Base-by-base conservation (phyloP, 1,140 invertebrate species). In the Hestina assimilis region DNA sequence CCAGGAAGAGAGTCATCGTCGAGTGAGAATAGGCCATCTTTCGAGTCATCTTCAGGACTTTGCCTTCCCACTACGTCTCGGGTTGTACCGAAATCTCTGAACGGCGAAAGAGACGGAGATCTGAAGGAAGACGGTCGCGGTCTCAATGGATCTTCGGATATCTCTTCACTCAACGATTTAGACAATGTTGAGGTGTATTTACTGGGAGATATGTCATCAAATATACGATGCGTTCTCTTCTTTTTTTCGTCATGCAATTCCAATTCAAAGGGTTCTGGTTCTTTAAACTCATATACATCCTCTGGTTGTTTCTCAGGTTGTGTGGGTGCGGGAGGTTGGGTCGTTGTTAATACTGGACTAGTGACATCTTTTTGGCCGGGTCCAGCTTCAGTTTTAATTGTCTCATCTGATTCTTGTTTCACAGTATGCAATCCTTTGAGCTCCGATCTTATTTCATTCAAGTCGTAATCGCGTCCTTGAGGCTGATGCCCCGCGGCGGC, bases 251-350 rank as follows among this genome's bases (percentile, higher is more conserved):
- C 91, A 14, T 93, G 90, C 6, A 93, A 91, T 80, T 95, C 94
- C 64, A 95, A 93, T 78, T 96, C 94, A 70, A 96, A 96, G 0
- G 95, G 94, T 82, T 96, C 95, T 0, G 94, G 94, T 86, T 96
- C 95, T 82, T 96, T 96, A 69, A 96, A 96, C 79, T 96, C 95
- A 66, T 96, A 96, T 72, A 96, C 92, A 79, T 96, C 95, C 65
- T 94, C 93, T 4, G 91, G 89, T 57, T 85, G 78, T 60, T 89
- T 89, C 14, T 90, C 87, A 9, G 76, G 69, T 14, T 72, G 75
- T 12, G 75, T 57, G 0, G 72, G 69, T 52, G 88, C 85, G 1
- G 88, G 40, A 1, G 63, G 48, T n/a, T 63, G 51, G 1, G 48
- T 50, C 1, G 70, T 28, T 1, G 55, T 33, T 24, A 67, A 65